phyloP scores from a whole-genome alignment of 2,888 invertebrate genomes.

The Hoplodrina blanda region DNA sequence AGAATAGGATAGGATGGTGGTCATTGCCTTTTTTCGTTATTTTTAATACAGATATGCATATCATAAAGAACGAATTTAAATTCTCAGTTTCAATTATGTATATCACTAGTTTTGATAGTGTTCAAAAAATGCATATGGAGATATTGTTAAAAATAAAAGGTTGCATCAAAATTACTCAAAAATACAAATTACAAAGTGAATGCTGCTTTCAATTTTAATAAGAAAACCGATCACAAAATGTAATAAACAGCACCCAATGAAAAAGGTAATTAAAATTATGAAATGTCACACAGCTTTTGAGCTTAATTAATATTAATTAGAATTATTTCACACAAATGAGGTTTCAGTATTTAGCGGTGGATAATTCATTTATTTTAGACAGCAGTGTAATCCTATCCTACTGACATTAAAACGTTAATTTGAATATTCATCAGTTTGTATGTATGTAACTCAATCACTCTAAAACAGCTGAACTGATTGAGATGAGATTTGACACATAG shows the following conservation, averaged over 20 bases:
- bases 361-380: slow-evolving; percentile 5
- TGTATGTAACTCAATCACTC: background rate
- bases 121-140: no score
- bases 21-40: no score
- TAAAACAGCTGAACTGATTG: background rate
- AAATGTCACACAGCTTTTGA: slow-evolving; percentile 25
- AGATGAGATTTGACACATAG: background rate
- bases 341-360: slow-evolving; percentile 12
- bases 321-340: slow-evolving; percentile 29
- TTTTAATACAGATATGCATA: no score
- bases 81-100: no score
- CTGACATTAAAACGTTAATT: background rate
- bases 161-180: background rate
- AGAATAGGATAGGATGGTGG: no score
- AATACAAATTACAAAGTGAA: background rate
- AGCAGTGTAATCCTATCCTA: background rate
- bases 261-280: slow-evolving; percentile 30
- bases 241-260: slow-evolving; percentile 22
- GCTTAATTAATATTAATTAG: slow-evolving; percentile 46
- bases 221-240: slow-evolving; percentile 36
- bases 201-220: slow-evolving; percentile 14
- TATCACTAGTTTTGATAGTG: no score
- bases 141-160: background rate
- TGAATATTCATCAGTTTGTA: background rate
- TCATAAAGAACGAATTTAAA: no score